phyloP scores from a whole-genome alignment of 2,797 vertebrate species.

The Trachops cirrhosus region DNA sequence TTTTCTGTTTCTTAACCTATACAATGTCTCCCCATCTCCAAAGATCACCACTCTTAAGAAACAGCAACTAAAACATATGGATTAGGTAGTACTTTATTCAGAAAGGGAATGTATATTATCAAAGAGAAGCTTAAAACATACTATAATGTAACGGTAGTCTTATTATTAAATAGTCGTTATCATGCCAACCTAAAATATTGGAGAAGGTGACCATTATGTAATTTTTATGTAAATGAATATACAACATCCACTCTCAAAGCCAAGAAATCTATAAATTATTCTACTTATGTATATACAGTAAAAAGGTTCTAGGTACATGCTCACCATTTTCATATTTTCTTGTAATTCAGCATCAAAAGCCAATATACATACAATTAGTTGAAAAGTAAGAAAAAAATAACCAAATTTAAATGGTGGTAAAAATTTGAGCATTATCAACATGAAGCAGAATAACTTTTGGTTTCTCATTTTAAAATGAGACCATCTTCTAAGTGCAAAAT shows the following conservation, averaged over 20 bases:
- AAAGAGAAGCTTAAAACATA: not conserved
- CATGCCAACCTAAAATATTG: slow-evolving; percentile 31
- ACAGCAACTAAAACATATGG: not conserved
- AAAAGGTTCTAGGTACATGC: not conserved
- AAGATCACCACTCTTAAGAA: not conserved
- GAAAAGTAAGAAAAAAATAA: not conserved
- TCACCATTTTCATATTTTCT: slow-evolving; percentile 35
- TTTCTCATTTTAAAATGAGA: slow-evolving; percentile 38
- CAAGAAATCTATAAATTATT: slow-evolving; percentile 24
- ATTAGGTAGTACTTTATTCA: slow-evolving; percentile 24
- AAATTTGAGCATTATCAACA: not conserved
- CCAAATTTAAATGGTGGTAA: slow-evolving; percentile 10
- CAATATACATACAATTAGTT: not conserved
- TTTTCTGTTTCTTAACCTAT: not conserved
- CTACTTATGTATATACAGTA: not conserved
- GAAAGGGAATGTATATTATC: not conserved
- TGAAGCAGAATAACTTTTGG: not conserved
- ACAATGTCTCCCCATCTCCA: not conserved
- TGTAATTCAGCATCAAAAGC: slow-evolving; percentile 9
- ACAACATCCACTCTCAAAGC: slow-evolving; percentile 20
- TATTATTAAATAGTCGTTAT: not conserved
- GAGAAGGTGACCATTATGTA: not conserved
- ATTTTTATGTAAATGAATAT: not conserved
- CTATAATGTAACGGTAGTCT: not conserved
- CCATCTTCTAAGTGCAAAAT: not conserved